Evolutionary conservation across 2,797 vertebrate species (phyloP).

Genomic region (Triplophysa yarkandensis): DNA sequence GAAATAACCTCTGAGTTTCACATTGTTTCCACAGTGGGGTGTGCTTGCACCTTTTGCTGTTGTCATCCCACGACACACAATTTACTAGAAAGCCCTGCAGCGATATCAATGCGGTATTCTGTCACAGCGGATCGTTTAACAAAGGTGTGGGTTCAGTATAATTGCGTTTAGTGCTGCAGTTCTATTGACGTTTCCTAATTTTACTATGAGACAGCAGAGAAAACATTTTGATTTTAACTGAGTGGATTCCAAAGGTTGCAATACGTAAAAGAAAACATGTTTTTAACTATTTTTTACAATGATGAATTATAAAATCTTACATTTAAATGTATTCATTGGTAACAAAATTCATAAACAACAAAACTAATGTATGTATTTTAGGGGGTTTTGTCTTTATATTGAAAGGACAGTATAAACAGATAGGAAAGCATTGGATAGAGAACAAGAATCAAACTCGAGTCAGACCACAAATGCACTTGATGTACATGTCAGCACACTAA

Average conservation of each 20-base stretch:
- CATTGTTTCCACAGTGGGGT: conserved; percentile 23
- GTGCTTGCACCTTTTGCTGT: conserved; percentile 16
- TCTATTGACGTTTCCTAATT: conserved; percentile 7
- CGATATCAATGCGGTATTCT: conserved; percentile 14
- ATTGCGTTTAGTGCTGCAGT: conserved; percentile 29
- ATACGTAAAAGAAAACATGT: not conserved
- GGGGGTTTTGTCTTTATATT: no score
- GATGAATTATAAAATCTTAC: not conserved
- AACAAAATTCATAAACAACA: not conserved
- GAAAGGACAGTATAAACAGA: no score
- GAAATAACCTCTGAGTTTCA: conserved; percentile 4
- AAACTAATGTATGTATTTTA: not conserved
- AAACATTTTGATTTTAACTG: not conserved
- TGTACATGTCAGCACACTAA: no score
- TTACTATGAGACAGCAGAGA: not conserved
- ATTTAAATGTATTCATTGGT: not conserved
- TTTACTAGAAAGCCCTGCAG: conserved; percentile 7
- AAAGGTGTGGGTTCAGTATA: conserved; percentile 13
- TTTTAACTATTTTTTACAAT: not conserved
- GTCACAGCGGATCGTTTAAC: conserved; percentile 19
- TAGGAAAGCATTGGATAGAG: no score
- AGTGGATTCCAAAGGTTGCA: not conserved
- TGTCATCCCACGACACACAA: conserved; percentile 14
- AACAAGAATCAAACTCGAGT: no score
- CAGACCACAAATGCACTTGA: no score